Conservation (phyloP, 53 echinoderm and acorn worm species). For the Antedon mediterranea region DNA sequence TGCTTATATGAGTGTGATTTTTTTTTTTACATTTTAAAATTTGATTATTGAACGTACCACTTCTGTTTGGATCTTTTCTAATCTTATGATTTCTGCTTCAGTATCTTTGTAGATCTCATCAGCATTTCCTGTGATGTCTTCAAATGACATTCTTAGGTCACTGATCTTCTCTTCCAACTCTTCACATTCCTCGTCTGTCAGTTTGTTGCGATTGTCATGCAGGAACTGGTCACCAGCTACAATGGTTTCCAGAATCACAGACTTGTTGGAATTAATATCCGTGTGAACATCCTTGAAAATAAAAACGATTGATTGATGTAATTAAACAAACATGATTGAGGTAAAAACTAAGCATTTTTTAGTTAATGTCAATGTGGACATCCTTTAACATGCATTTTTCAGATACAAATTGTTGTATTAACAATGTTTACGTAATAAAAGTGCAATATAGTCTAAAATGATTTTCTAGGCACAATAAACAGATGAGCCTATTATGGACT, state of each 20-base stretch:
- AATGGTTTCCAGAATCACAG: constrained; percentile 77
- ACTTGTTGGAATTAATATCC: constrained; percentile 81
- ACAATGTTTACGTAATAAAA: too few relatives aligned
- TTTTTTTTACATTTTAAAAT: background rate
- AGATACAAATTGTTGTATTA: too few relatives aligned
- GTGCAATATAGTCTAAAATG: too few relatives aligned
- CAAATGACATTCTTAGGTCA: constrained; percentile 61
- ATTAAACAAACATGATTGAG: too few relatives aligned
- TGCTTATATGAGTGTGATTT: background rate
- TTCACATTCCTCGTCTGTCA: constrained; percentile 66
- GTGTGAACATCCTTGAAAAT: constrained; percentile 50
- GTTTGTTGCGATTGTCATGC: constrained; percentile 56
- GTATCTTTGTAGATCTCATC: constrained; percentile 57
- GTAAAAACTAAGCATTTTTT: too few relatives aligned
- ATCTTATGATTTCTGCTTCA: constrained; percentile 50
- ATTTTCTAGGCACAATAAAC: too few relatives aligned
- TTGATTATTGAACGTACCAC: too few relatives aligned
- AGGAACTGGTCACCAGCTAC: constrained; percentile 88
- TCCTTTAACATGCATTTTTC: too few relatives aligned
- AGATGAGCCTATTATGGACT: too few relatives aligned
- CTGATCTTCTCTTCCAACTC: constrained; percentile 80
- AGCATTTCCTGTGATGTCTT: constrained; percentile 48
- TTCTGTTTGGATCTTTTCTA: constrained; percentile 68
- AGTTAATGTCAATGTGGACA: too few relatives aligned
- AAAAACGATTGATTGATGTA: too few relatives aligned